Evolutionary conservation across 2,113 vertebrate species (phyloP), one percentile per base, ranked within the genome.

Genomic region (Atherinomorus stipes): DNA sequence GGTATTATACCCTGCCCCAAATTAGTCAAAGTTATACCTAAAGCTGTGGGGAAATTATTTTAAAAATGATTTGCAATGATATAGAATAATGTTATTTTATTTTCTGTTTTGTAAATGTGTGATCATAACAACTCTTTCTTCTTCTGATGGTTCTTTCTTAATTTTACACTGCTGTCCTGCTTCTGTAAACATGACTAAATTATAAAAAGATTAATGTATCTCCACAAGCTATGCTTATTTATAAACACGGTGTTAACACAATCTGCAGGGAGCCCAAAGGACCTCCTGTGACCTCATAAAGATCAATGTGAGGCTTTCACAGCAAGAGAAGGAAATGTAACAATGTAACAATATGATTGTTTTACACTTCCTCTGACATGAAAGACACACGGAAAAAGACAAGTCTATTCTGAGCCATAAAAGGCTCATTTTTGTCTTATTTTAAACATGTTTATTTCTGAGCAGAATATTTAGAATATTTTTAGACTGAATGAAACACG

Each of bases 271-370:
- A 73, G 72, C 53, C 51, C 19, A 25, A 42, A 66, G 51, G 62
- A 82, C 82, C 71, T 79, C 71, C 23, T 78, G 71, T 93, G 92
- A 91, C 90, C 92, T 92, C 90, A 91, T 91, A 91, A 90, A 87
- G 90, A 93, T 90, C 91, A 93, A 92, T 89, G 89, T 88, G 83
- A 88, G 77, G 74, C 87, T 90, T 92, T 93, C 93, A 90, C 87
- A 92, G 91, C 86, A 18, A 90, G 92, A 85, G 57, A 66, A 90
- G 92, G 94, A 95, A 94, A 94, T 93, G 93, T 93, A 94, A 94
- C 94, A 95, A 95, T 94, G 92, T 81, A 95, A 94, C 93, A 94
- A 95, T 93, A 92, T 91, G 88, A 94, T 94, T 94, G 93, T 94
- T 94, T 87, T 78, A 85, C 60, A 84, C 92, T 94, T 94, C 93